A percentile compares a stretch with the other conserved stretches of the same genome.
These are phyloP conservation scores for Melanargia galathea DNA, from an alignment of 2,888 invertebrate genomes.

Conservation along the genomic window DNA sequence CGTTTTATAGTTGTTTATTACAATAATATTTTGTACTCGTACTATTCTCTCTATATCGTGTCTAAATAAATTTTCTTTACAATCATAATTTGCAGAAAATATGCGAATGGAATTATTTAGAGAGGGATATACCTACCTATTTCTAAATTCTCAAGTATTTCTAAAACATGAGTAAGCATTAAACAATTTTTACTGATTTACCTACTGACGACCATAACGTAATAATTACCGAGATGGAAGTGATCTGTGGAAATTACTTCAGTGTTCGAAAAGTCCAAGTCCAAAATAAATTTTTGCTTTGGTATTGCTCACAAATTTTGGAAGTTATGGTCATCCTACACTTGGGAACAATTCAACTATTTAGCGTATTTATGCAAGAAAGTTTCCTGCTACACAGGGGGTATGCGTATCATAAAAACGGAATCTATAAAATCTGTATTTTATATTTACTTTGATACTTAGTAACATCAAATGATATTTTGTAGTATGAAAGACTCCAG, in stretches of 20 bases:
- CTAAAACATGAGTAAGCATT: no score
- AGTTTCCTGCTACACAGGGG: constrained; percentile 19
- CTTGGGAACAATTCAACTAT: constrained; percentile 69
- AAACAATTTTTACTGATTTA: no score
- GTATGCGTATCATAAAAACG: constrained; percentile 18
- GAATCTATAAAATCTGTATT: constrained; percentile 18
- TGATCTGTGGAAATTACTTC: no score
- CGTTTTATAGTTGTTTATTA: constrained; percentile 8
- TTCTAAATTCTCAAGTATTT: no score
- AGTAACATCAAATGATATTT: neutral
- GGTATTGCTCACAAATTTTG: neutral
- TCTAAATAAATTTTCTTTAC: neutral
- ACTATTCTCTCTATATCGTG: neutral
- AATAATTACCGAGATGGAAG: no score
- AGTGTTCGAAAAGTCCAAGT: no score
- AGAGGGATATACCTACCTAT: no score
- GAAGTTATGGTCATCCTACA: constrained; percentile 51
- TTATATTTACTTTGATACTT: constrained; percentile 13
- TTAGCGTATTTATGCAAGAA: constrained; percentile 72
- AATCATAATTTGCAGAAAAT: neutral
- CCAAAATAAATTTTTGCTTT: no score
- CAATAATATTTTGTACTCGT: neutral
- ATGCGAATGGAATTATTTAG: neutral
- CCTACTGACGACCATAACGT: no score
- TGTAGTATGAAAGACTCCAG: neutral